Conservation (phyloP, 2,797 vertebrate genomes). For the Syngnathus rostellatus region DNA sequence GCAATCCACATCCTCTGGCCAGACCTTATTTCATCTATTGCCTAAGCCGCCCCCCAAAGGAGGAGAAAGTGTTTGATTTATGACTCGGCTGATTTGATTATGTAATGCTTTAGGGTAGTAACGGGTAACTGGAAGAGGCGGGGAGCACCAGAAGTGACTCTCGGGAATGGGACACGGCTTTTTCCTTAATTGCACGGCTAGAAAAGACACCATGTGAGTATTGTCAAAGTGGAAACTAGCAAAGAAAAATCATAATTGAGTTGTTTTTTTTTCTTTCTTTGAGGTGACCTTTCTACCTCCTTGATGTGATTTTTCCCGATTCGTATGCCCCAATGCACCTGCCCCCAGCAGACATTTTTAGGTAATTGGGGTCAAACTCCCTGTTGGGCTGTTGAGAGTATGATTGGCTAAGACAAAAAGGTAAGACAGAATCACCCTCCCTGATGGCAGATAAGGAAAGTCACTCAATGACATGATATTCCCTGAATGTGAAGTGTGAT, state of each 20-base stretch:
- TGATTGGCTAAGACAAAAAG: not conserved
- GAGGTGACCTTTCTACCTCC: not conserved
- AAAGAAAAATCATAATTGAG: not conserved
- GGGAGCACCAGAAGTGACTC: constrained; percentile 22
- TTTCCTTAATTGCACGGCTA: constrained; percentile 42
- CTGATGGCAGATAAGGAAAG: not conserved
- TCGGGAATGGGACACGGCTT: constrained; percentile 2
- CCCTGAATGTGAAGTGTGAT: constrained; percentile 1
- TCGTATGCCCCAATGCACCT: constrained; percentile 6
- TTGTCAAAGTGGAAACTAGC: constrained; percentile 15
- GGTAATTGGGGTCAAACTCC: constrained; percentile 9
- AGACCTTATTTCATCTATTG: constrained; percentile 9
- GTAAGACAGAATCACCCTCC: not conserved
- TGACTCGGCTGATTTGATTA: constrained; percentile 48
- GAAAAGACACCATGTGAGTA: constrained; percentile 16
- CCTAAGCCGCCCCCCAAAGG: constrained; percentile 17
- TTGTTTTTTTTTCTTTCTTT: not conserved
- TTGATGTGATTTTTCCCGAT: not conserved
- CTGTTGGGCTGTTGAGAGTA: not conserved
- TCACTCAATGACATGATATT: constrained; percentile 8
- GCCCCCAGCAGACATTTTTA: not conserved
- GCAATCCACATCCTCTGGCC: constrained; percentile 1
- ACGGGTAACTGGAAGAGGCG: constrained; percentile 48
- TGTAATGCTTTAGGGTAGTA: constrained; percentile 39
- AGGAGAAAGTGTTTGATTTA: constrained; percentile 43